Base-by-base conservation (phyloP, 2,113 vertebrate genomes). In the Neodontobutis hainanensis region DNA sequence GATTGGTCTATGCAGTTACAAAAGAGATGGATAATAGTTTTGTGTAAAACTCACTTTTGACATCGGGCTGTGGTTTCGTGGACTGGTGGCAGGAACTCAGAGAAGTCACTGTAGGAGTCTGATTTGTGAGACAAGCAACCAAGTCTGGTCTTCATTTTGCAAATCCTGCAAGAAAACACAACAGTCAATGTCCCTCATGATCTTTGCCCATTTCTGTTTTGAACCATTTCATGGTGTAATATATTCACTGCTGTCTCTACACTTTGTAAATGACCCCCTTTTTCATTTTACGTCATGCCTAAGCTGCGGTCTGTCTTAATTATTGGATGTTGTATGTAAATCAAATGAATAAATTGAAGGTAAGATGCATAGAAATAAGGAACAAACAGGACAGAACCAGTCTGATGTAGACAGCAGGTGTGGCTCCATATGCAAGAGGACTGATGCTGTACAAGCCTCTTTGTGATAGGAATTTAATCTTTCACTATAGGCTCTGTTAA, bases 91-190 rank as follows among this genome's bases (percentile, higher is more conserved):
- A 97, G 94, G 82, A 98, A 96, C 81, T 96, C 94, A 8, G 95
- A 95, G 90, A 99, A 96, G 86, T 99, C 96, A 16, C 93, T 96
- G 88, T 94, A 96, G 40, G 96, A 99, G 88, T 99, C 97, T 32
- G 97, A 98, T 84, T 98, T 98, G 89, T 96, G 94, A 82, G 97
- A 97, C 80, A 99, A 90, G 87, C 97, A 98, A 67, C 96, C 96
- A 65, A 99, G 94, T 85, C 96, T 94, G 83, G 96, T 98, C 91
- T 97, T 96, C 95, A 98, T 97, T 83, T 92, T 94, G 93, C 91
- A 92, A 89, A 89, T 92, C 90, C 94, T 96, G 89, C 47, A 52
- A 32, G 61, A 27, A 61, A 19, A 52, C 0, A 63, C 27, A 49
- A 45, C 5, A 15, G 49, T 15, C 5, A 43, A 16, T 15, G 9